Evolutionary conservation across 2,113 vertebrate genomes (phyloP).

Genomic region (Psilopogon haemacephalus): DNA sequence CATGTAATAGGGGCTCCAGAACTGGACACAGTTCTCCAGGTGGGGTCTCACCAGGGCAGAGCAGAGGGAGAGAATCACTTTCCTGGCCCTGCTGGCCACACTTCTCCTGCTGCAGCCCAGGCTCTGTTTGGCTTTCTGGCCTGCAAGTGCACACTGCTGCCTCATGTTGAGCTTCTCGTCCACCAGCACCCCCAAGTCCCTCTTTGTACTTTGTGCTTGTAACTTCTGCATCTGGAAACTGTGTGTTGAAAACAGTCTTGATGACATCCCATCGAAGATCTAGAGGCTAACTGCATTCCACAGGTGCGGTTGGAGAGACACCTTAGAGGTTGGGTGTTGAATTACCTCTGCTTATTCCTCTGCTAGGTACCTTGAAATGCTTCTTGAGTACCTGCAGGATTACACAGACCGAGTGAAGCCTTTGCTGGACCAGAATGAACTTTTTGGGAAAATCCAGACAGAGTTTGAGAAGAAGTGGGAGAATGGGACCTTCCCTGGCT

Average conservation of each 20-base stretch:
- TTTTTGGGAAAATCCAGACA: constrained; percentile 90
- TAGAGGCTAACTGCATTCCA: background rate
- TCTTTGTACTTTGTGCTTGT: background rate
- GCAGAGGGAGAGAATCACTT: no score
- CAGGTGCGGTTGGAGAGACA: background rate
- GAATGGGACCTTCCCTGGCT: constrained; percentile 91
- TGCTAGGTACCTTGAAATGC: constrained; percentile 93
- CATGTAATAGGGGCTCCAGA: no score
- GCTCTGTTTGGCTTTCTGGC: no score
- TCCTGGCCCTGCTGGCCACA: no score
- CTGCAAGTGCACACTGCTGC: no score
- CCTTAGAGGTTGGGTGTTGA: background rate
- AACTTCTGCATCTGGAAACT: background rate
- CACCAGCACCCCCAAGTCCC: no score
- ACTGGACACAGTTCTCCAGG: no score
- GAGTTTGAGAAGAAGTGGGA: constrained; percentile 99
- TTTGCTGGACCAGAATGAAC: constrained; percentile 94
- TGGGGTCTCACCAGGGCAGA: no score
- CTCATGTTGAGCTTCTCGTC: no score
- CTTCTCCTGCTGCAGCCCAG: no score
- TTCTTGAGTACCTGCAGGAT: constrained; percentile 96
- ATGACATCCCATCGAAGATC: background rate
- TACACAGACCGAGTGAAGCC: constrained; percentile 97
- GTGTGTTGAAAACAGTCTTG: background rate
- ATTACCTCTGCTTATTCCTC: background rate